Conservation (phyloP, 2,888 invertebrate genomes). For the Troglohyphantes excavatus region DNA sequence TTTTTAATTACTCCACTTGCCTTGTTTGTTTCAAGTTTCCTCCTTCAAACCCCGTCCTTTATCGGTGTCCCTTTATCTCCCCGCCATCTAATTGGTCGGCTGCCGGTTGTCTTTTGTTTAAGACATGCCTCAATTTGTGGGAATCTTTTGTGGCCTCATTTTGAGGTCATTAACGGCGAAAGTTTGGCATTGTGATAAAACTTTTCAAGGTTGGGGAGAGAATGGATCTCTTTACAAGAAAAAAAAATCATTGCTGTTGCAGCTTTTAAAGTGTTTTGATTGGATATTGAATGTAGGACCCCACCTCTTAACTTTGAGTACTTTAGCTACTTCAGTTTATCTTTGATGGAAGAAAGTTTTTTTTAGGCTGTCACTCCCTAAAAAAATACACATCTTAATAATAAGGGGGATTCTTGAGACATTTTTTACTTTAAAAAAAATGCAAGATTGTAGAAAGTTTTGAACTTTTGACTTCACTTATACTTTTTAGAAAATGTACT, state of each 20-base stretch:
- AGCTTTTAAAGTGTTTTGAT: not conserved
- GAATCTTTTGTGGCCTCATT: slow-evolving; percentile 55
- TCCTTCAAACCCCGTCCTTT: slow-evolving; percentile 2
- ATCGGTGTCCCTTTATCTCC: slow-evolving; percentile 30
- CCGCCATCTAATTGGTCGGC: slow-evolving; percentile 20
- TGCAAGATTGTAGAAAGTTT: no score
- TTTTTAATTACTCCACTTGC: slow-evolving; percentile 46
- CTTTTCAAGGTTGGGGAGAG: slow-evolving; percentile 57
- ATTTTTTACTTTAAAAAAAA: no score
- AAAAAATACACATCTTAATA: no score
- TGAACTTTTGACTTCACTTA: no score
- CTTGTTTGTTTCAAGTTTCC: slow-evolving; percentile 37
- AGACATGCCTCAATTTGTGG: slow-evolving; percentile 59
- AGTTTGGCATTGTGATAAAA: slow-evolving; percentile 53
- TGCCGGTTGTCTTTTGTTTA: slow-evolving; percentile 53
- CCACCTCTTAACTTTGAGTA: not conserved
- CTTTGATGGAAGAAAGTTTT: not conserved
- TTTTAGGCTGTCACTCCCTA: not conserved
- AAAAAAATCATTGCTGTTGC: not conserved
- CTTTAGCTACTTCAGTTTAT: slow-evolving; percentile 7
- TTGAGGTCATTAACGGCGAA: slow-evolving; percentile 74
- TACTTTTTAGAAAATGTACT: no score
- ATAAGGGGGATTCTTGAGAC: no score
- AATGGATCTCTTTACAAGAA: not conserved
- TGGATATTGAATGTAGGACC: not conserved